These are phyloP conservation scores for Crossocerus cetratus DNA, from an alignment of 2,888 invertebrate species.

Conservation along the genomic window DNA sequence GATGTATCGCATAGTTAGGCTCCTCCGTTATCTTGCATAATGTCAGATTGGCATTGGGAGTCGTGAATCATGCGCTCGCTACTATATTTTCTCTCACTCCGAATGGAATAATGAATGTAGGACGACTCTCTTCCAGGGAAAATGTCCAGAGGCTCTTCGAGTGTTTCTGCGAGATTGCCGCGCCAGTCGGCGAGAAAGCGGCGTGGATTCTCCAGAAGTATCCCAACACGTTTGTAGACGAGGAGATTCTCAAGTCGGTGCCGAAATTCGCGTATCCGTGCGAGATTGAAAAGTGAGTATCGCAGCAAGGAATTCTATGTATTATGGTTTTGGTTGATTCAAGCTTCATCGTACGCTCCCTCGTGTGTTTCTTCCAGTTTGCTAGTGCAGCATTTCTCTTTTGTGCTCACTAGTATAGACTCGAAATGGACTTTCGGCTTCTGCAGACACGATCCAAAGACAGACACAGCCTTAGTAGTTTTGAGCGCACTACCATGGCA, in stretches of 20 bases:
- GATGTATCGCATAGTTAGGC: too few species aligned
- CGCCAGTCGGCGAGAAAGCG: constrained; percentile 81
- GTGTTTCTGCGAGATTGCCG: constrained; percentile 89
- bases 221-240: constrained; percentile 89
- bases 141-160: constrained; percentile 89
- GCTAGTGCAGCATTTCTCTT: constrained; percentile 96
- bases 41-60: neutral
- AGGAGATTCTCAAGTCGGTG: constrained; percentile 90
- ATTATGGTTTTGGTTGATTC: neutral
- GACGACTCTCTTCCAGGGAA: constrained; percentile 79
- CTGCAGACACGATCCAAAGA: constrained; percentile 95
- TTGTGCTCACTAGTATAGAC: constrained; percentile 95
- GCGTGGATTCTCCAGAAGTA: constrained; percentile 90
- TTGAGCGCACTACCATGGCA: constrained; percentile 97
- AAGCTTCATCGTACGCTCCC: neutral
- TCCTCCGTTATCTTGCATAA: neutral
- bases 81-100: neutral
- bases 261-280: constrained; percentile 96
- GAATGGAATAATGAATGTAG: neutral
- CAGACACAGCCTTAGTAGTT: constrained; percentile 89
- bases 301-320: neutral
- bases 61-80: neutral
- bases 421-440: constrained; percentile 99
- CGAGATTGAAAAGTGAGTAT: constrained; percentile 85
- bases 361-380: constrained; percentile 81